Conservation (phyloP, 2,113 vertebrate genomes). For the Melanerpes formicivorus region DNA sequence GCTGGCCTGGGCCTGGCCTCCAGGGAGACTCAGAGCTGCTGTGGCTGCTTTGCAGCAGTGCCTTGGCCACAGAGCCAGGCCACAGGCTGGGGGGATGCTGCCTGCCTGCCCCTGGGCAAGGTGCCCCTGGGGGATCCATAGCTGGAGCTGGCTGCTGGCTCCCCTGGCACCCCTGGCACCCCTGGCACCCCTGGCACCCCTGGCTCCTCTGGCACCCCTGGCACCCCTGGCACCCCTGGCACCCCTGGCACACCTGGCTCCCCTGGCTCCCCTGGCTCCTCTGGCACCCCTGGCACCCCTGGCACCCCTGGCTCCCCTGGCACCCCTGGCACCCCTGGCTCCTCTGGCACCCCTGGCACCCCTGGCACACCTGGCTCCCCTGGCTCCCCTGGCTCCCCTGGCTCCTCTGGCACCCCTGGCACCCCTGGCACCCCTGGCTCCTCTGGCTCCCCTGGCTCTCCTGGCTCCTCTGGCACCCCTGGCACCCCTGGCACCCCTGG, state of each 20-base stretch:
- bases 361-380: background rate
- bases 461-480: background rate
- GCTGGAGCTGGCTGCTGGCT: background rate
- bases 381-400: background rate
- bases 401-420: too few relatives aligned
- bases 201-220: background rate
- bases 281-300: background rate
- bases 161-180: too few relatives aligned
- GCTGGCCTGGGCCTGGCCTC: conserved; percentile 26
- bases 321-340: background rate
- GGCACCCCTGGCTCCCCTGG: background rate
- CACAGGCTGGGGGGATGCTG: background rate
- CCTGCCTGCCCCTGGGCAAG: background rate
- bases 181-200: background rate
- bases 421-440: too few relatives aligned
- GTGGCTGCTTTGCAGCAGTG: conserved; percentile 12
- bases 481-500: too few relatives aligned
- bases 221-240: too few relatives aligned
- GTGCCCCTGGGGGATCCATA: background rate
- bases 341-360: background rate
- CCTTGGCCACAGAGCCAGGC: conserved; percentile 4
- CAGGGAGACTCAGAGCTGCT: background rate
- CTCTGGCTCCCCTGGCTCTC: background rate
- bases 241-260: too few relatives aligned
- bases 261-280: background rate